These are phyloP conservation scores for Cephalophus harveyi DNA, from an alignment of 2,113 vertebrate genomes.

Conservation along the genomic window DNA sequence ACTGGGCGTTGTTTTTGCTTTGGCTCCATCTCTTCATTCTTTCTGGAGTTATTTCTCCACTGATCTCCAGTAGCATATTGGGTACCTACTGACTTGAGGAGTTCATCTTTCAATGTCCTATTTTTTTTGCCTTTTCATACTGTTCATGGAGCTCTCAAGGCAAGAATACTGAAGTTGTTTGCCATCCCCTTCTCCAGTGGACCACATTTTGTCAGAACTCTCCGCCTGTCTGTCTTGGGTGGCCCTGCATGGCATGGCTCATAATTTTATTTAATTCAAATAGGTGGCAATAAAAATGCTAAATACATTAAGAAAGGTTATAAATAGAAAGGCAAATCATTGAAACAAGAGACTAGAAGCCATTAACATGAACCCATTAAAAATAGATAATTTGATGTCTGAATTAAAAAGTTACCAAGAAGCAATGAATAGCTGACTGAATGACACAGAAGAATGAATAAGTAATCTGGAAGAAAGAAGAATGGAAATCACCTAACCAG, in stretches of 20 bases:
- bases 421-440: not conserved
- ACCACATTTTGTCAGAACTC: not conserved
- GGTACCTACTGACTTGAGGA: not conserved
- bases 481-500: not conserved
- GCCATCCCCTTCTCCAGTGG: not conserved
- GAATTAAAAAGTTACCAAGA: not conserved
- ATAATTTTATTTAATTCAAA: not conserved
- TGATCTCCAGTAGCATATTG: not conserved
- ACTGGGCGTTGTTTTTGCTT: not conserved
- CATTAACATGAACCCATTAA: not conserved
- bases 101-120: not conserved
- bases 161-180: not conserved
- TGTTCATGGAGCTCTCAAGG: not conserved
- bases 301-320: not conserved
- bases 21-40: not conserved
- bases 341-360: not conserved
- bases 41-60: not conserved
- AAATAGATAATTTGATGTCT: not conserved
- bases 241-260: not conserved
- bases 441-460: not conserved
- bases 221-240: fast-evolving
- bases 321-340: not conserved
- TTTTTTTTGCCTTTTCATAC: not conserved
- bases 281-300: not conserved
- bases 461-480: not conserved